Base-by-base conservation (phyloP, 2,888 invertebrate genomes). In the Dolichomitus sp. region DNA sequence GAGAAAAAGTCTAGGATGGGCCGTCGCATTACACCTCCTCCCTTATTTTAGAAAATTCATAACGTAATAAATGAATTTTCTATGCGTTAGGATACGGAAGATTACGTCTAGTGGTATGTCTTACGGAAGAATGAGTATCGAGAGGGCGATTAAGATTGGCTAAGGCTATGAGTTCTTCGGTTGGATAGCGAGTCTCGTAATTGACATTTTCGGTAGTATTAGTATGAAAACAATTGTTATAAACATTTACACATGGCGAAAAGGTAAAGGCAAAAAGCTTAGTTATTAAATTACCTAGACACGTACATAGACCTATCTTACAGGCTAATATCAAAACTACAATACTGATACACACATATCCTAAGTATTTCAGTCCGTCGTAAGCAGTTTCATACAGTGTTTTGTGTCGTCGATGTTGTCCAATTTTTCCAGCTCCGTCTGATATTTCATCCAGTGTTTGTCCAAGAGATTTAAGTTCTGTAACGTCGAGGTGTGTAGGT, bases 401-500 rank as follows among this genome's bases (percentile, higher is more conserved):
- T 9, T 42, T 66, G 37, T 65, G 65, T 17, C 65, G 65, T 30
- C 33, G 12, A 27, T 45, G 74, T 3, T 30, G 42, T 40, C 65
- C 65, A 9, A 74, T 74, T 17, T 45, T 57, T 17, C n/a, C 65
- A 19, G 65, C 74, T 54, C 42, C 42, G 4, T 65, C 54, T 42
- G 54, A 42, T n/a, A 65, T 45, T 30, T 74, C 54, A 19, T 65
- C 74, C 0, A 74, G 37, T 6, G 54, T 65, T 17, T 65, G 74
- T 54, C 65, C 54, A 1, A 74, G 30, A 5, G 65, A 65, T 54
- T 42, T 74, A 14, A 74, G 12, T 30, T 65, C 52, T 2, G 65
- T 65, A 5, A 54, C n/a, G 19, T 74, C 74, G n/a, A 74, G 30
- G 14, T 65, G 74, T 2, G 74, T 74, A 0, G 74, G 74, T 17